A percentile compares a stretch with the other conserved stretches of the same genome.
These are phyloP conservation scores for Parnassius apollo DNA, from an alignment of 2,888 invertebrate species.

Conservation along the genomic window DNA sequence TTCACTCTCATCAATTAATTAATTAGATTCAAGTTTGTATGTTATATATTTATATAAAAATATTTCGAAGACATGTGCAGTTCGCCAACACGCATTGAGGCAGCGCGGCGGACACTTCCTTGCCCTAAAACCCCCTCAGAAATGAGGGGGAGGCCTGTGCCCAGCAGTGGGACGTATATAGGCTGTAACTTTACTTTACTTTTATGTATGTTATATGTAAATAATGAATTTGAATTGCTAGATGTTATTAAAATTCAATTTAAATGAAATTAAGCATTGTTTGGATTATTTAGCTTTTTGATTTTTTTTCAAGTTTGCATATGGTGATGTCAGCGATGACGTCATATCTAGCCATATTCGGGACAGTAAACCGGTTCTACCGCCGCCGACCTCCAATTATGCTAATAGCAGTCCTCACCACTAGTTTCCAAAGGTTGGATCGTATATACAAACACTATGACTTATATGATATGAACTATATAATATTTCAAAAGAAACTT, in stretches of 20 bases:
- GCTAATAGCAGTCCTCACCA: slow-evolving; percentile 60
- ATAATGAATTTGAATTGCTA: background rate
- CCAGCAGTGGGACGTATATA: too few relatives aligned
- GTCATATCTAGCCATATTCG: slow-evolving; percentile 56
- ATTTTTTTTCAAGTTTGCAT: slow-evolving; percentile 16
- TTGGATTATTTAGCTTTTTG: too few relatives aligned
- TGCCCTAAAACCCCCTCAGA: too few relatives aligned
- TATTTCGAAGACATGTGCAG: too few relatives aligned
- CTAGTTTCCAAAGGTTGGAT: slow-evolving; percentile 41
- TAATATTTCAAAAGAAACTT: background rate
- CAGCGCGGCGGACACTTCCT: too few relatives aligned
- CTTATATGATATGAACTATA: slow-evolving; percentile 6
- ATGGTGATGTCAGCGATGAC: slow-evolving; percentile 68
- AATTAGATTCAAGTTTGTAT: background rate
- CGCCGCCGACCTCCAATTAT: slow-evolving; percentile 71
- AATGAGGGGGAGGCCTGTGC: too few relatives aligned
- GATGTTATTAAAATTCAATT: background rate
- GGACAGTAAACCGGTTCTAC: slow-evolving; percentile 60
- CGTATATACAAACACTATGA: slow-evolving; percentile 25
- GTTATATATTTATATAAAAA: too few relatives aligned
- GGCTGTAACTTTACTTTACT: too few relatives aligned
- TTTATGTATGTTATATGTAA: background rate
- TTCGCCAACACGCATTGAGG: too few relatives aligned
- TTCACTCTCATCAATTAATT: background rate
- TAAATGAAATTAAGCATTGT: background rate